Base-by-base conservation (phyloP, 2,888 invertebrate species). In the Xanthia togata region DNA sequence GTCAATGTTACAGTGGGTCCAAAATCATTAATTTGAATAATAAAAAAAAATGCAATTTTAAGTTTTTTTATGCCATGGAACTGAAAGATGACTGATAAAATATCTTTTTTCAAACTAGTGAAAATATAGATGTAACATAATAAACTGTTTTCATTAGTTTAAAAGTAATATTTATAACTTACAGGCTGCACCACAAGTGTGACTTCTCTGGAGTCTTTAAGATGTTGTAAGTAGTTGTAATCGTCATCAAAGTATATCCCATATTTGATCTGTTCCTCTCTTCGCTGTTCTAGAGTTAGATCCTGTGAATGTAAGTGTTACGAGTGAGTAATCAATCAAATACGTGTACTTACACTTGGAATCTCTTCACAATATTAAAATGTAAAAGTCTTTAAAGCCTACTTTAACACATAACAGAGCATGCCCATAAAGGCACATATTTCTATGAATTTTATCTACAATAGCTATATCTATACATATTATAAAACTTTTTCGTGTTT, bases 211-310 rank as follows among this genome's bases (percentile, higher is more conserved):
- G 97, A 96, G 82, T 98, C 98, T 88, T 97, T 97, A 76, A 99
- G 97, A 97, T 99, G 99, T 93, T 99, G 98, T 84, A 99, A 94
- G 92, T 99, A 99, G 93, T 99, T 98, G 93, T 99, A 99, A 88
- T 99, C 99, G 94, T 99, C 99, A 89, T 99, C 99, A 93, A 97
- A 99, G 92, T 98, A 98, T 80, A 99, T 98, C 1, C 99, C 99
- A 97, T 97, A 99, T 92, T 99, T 99, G 26, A 97, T 96, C 90
- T 98, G 98, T 87, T 98, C 98, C 83, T 98, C 97, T 84, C 95
- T 97, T 0, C 97, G 96, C 87, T 98, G 97, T 5, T 96, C 96
- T 70, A 90, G 90, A 20, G 95, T 93, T 76, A 96, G 79, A 6
- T 93, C 93, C 96, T 96, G 82, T 31, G 88, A 90, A 64, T 11